Evolutionary conservation across 2,797 vertebrate genomes (phyloP), one percentile per base, ranked within the genome.

Genomic region (Intellagama lesueurii): DNA sequence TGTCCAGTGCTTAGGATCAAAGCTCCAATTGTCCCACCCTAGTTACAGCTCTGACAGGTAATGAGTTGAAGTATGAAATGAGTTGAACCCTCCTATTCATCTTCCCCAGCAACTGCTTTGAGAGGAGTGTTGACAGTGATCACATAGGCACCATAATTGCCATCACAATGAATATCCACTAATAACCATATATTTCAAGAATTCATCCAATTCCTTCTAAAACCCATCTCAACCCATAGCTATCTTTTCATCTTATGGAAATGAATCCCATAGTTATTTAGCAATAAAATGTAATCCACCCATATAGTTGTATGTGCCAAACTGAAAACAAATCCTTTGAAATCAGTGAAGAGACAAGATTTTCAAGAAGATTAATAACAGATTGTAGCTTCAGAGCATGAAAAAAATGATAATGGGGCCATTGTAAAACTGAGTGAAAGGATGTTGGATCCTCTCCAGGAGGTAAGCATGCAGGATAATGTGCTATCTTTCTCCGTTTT

Each of bases 381-480:
- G 47, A 68, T 4, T 28, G 64, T 0, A 1, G 24, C 9, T 28
- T 12, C 1, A 26, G 52, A 84, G 87, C 92, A 24, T 56, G 3
- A 84, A 75, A 44, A 82, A 76, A 66, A 64, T 19, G 69, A 32
- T 73, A 40, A 83, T 7, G 2, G 0, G 2, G 76, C 86, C 12
- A 0, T 90, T 1, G 0, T 0, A 32, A 86, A 87, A 69, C 72
- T 5, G 79, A 81, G 85, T 85, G 91, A 90, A 91, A 84, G 83
- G 82, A 1, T 87, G 89, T 83, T 0, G 28, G 77, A 92, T 87
- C 60, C 84, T 93, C 92, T 92, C 94, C 93, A 89, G 92, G 89
- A 95, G 86, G 94, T 93, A 95, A 94, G 91, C 92, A 94, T 93
- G 88, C 91, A 91, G 91, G 92, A 95, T 96, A 95, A 95, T 91